Base-by-base conservation (phyloP, 2,888 invertebrate species). In the Standfussiana lucernea region DNA sequence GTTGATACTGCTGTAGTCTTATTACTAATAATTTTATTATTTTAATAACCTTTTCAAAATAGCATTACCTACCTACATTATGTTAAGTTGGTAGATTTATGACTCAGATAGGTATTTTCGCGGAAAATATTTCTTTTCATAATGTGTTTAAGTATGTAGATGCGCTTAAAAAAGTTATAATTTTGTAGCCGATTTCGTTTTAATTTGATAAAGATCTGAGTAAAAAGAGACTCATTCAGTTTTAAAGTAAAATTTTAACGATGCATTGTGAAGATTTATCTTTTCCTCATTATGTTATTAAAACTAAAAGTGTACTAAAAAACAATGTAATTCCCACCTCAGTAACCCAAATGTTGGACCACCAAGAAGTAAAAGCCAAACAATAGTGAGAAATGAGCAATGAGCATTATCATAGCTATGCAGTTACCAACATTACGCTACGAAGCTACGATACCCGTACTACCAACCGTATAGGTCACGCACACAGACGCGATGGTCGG, bases 391-490 rank as follows among this genome's bases (percentile, higher is more conserved):
- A 75, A 83, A 79, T 83, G 72, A 79, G 76, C 72, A 83, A 79
- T 83, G 72, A 79, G 76, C 72, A 84, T 85, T 68, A 83, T 82
- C 80, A 79, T 82, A 76, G 82, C 79, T 69, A 80, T 73, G 80
- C 79, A 64, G 73, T 71, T 79, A 82, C 80, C 83, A 76, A 79
- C 79, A 84, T 82, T 84, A 79, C 79, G 79, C 76, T 86, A 79
- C 35, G 76, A 82, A 81, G 62, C 82, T 75, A 56, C 79, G 70
- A 71, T 74, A 77, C 66, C 56, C 75, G 68, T 85, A 89, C 87
- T 77, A 88, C 85, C 86, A 88, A 89, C 90, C 72, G 89, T 75
- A 91, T 89, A 89, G 92, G 91, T 92, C 93, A 95, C 95, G 89
- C 95, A 95, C 94, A 95, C 95, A 92, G 72, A 86, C 77, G 79